A percentile compares a stretch with the other conserved stretches of the same genome.
Conservation (phyloP, 2,888 invertebrate genomes). For the Spatulosminthurus flaviceps region DNA sequence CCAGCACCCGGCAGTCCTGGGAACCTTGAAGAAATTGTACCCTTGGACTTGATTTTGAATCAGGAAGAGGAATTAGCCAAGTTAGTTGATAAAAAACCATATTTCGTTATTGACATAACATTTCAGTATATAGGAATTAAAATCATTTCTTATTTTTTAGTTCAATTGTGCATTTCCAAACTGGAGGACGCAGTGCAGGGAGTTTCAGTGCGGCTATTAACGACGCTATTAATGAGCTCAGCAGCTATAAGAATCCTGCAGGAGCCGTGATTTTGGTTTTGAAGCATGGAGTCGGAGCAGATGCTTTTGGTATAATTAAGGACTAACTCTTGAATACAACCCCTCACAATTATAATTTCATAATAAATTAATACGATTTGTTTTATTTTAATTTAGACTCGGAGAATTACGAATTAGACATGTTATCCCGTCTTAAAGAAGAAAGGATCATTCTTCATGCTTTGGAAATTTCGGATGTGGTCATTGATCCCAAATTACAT, state of each 20-base stretch:
- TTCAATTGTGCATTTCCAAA: too few species aligned
- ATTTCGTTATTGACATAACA: too few species aligned
- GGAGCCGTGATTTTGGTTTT: background rate
- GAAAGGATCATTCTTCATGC: constrained; percentile 35
- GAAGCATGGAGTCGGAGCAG: background rate
- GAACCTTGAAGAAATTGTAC: background rate
- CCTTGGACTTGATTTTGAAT: background rate
- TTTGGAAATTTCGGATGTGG: constrained; percentile 28
- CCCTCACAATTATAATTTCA: background rate
- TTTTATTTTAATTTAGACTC: constrained; percentile 15
- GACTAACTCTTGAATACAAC: background rate
- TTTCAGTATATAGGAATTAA: too few species aligned
- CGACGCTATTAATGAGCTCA: background rate
- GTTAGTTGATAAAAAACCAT: background rate
- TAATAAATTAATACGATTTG: background rate
- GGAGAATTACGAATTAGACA: constrained; percentile 14
- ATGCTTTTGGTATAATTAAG: background rate
- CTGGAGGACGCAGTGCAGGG: too few species aligned
- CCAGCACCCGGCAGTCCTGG: too few species aligned
- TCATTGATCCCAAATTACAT: constrained; percentile 8
- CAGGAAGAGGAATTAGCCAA: background rate
- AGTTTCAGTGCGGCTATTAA: background rate
- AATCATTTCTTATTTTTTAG: too few species aligned
- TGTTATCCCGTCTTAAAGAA: background rate
- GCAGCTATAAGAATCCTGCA: background rate